phyloP scores from a whole-genome alignment of 2,797 vertebrate genomes.

The Australoheros facetus region DNA sequence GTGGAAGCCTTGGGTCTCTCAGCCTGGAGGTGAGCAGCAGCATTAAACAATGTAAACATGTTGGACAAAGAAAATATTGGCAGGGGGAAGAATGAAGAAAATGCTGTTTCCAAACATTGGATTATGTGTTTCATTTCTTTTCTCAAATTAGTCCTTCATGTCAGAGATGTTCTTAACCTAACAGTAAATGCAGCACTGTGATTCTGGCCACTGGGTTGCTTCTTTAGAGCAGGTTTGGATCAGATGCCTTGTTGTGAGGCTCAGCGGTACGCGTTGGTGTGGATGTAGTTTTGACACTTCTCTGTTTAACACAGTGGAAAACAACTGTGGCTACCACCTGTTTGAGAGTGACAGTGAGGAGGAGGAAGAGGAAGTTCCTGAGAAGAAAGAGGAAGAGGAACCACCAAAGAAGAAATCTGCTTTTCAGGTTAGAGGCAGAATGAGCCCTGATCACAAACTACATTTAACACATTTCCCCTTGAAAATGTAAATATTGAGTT shows the following conservation, averaged over 20 bases:
- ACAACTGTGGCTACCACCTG: constrained; percentile 74
- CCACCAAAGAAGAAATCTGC: constrained; percentile 78
- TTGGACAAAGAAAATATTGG: neutral
- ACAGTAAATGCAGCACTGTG: neutral
- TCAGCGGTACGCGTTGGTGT: neutral
- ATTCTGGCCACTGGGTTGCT: neutral
- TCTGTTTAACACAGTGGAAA: constrained; percentile 68
- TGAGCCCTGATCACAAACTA: neutral
- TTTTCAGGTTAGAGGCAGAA: constrained; percentile 76
- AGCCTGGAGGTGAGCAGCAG: constrained; percentile 66
- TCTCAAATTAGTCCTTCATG: neutral
- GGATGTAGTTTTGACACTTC: neutral
- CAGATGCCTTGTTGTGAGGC: neutral
- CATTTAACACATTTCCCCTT: neutral
- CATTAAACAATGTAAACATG: neutral
- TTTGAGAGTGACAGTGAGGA: constrained; percentile 83
- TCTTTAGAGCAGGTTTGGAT: neutral
- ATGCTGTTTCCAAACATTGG: neutral
- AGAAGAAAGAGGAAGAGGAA: constrained; percentile 68
- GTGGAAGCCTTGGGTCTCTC: constrained; percentile 80
- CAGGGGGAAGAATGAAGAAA: neutral
- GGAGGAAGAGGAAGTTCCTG: constrained; percentile 73
- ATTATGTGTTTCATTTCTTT: neutral
- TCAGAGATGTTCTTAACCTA: neutral
- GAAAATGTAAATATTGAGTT: neutral